A percentile compares a stretch with the other conserved stretches of the same genome.
These are phyloP conservation scores for Aphodius granarius DNA, from an alignment of 2,888 invertebrate species.

Conservation along the genomic window DNA sequence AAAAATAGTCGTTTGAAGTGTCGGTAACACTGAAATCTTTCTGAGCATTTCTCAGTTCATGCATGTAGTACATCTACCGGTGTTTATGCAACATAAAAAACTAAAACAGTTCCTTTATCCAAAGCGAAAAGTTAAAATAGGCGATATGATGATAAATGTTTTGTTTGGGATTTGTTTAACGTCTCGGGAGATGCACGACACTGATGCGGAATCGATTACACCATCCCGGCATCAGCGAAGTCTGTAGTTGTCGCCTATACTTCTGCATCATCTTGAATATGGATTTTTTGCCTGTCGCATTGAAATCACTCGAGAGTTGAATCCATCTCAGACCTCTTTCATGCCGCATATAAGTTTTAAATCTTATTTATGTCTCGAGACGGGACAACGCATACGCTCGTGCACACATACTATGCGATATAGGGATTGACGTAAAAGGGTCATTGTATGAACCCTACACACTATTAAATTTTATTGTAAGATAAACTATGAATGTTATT, in stretches of 20 bases:
- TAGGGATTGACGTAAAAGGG: no score
- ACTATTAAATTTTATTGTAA: no score
- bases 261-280: background rate
- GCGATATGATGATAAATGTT: background rate
- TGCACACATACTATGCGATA: no score
- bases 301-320: background rate
- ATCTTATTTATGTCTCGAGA: background rate
- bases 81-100: no score
- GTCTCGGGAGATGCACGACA: background rate
- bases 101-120: no score
- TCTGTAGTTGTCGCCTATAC: background rate
- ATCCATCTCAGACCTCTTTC: background rate
- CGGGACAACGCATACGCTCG: background rate
- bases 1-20: no score
- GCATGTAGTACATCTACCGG: no score
- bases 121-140: no score
- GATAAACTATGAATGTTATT: no score
- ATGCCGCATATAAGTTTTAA: background rate
- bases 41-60: no score
- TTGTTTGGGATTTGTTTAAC: background rate
- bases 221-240: background rate
- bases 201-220: background rate
- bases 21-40: no score
- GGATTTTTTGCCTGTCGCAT: background rate
- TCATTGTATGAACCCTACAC: no score